phyloP scores from a whole-genome alignment of 2,797 vertebrate genomes.

The Alectoris magna region DNA sequence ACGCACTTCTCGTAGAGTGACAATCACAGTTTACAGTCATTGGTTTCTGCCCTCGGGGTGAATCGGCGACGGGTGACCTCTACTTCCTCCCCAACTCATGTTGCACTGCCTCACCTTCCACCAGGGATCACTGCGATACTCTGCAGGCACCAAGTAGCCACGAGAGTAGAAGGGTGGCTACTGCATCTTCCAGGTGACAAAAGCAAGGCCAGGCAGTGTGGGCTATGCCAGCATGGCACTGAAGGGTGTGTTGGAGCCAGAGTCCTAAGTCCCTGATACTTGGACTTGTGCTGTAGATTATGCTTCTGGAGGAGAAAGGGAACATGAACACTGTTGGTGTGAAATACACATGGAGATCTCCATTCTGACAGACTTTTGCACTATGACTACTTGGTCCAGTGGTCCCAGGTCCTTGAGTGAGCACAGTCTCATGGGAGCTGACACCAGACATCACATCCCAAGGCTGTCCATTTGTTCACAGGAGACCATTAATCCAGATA shows the following conservation, averaged over 20 bases:
- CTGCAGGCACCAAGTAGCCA: rapidly evolving
- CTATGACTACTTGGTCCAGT: background rate
- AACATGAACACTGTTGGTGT: background rate
- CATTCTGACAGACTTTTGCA: background rate
- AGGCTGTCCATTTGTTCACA: background rate
- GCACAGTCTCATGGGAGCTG: background rate
- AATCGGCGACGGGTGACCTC: background rate
- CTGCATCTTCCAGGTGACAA: background rate
- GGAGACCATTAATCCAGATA: background rate
- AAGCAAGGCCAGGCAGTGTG: background rate
- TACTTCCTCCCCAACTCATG: rapidly evolving
- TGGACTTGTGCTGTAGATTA: background rate
- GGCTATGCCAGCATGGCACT: background rate
- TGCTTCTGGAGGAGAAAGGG: background rate
- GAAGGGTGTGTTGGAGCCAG: background rate
- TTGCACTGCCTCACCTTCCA: rapidly evolving
- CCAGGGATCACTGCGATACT: rapidly evolving
- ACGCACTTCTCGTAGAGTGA: background rate
- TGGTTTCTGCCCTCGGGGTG: background rate
- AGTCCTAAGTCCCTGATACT: background rate
- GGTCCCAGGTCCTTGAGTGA: background rate
- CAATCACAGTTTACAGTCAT: background rate
- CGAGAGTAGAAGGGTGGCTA: background rate
- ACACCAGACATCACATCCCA: background rate
- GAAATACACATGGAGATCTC: background rate